Conservation (phyloP, 1,140 invertebrate species). For the Zaprionus davidi region DNA sequence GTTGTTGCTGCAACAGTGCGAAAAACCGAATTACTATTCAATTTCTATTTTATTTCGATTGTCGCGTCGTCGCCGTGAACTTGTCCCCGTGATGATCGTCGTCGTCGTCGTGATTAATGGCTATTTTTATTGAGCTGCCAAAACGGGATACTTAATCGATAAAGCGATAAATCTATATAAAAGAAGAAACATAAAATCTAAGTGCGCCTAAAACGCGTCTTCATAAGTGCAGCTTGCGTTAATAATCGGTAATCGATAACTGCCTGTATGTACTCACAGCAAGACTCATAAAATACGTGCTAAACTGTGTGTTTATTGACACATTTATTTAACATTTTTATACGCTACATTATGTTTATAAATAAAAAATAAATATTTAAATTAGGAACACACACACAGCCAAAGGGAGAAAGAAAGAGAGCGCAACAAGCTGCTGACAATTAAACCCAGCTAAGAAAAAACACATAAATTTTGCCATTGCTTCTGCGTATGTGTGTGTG, state of each 20-base stretch:
- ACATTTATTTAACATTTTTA: conserved; percentile 69
- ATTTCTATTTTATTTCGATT: conserved; percentile 60
- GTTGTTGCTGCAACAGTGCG: conserved; percentile 39
- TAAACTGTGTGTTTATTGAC: conserved; percentile 58
- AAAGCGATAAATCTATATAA: conserved; percentile 7
- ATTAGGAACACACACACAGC: conserved; percentile 33
- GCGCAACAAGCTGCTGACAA: conserved; percentile 17
- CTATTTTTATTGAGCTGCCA: conserved; percentile 22
- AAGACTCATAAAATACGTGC: conserved; percentile 28
- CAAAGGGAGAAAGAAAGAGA: conserved; percentile 11
- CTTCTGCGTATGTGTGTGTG: conserved; percentile 31
- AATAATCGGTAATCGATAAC: conserved; percentile 6
- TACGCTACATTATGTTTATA: conserved; percentile 72
- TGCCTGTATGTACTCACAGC: neutral
- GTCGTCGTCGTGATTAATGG: conserved; percentile 25
- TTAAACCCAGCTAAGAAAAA: conserved; percentile 26
- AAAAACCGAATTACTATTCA: conserved; percentile 63
- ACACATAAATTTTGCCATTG: conserved; percentile 10
- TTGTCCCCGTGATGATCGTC: conserved; percentile 30
- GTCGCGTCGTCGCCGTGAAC: conserved; percentile 41
- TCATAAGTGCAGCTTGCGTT: conserved; percentile 4
- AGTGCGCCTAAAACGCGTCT: conserved; percentile 35
- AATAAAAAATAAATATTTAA: conserved; percentile 78
- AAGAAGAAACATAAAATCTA: neutral
- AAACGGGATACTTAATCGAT: conserved; percentile 1